Evolutionary conservation across 2,797 vertebrate genomes (phyloP).

Genomic region (Sphenopsis melanotis): DNA sequence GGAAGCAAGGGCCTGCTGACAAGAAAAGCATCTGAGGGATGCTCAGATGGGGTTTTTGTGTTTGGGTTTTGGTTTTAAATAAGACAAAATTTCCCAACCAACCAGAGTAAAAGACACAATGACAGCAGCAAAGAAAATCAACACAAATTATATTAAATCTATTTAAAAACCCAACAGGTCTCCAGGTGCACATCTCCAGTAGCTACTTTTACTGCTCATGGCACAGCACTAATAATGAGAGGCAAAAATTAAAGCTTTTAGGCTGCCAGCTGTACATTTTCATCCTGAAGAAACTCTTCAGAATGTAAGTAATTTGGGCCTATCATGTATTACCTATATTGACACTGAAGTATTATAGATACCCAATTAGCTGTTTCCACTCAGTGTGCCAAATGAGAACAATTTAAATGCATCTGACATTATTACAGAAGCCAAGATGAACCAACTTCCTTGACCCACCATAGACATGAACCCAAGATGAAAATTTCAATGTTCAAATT

Average conservation of each 20-base stretch:
- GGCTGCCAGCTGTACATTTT: not conserved
- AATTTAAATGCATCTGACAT: not conserved
- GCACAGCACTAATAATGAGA: not conserved
- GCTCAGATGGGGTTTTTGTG: fast-evolving
- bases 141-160: not conserved
- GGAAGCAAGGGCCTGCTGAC: not conserved
- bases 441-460: not conserved
- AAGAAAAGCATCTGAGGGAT: not conserved
- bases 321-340: not conserved
- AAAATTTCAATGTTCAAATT: not conserved
- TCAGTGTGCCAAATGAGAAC: not conserved
- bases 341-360: not conserved
- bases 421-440: not conserved
- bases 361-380: not conserved
- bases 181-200: not conserved
- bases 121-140: not conserved
- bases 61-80: not conserved
- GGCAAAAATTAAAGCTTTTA: not conserved
- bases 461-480: not conserved
- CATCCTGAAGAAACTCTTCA: not conserved
- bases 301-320: not conserved
- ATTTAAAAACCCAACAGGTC: not conserved
- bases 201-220: not conserved
- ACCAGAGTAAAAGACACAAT: not conserved
- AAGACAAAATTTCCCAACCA: not conserved